phyloP scores from a whole-genome alignment of 1,140 invertebrate species.

The Drosophila leontia region DNA sequence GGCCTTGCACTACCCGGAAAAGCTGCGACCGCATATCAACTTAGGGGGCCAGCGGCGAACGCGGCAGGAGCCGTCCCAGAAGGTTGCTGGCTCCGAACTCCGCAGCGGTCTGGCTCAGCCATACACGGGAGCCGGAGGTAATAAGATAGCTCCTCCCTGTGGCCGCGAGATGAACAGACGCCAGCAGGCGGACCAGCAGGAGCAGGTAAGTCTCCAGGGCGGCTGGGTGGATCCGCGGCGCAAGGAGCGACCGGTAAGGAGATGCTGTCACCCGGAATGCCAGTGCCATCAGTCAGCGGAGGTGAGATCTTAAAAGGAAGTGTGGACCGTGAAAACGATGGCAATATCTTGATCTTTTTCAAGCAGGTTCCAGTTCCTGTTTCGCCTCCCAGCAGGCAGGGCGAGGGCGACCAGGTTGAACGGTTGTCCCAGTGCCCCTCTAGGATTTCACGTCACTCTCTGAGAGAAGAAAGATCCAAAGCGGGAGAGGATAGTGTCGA shows the following conservation, averaged over 20 bases:
- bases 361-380: background rate
- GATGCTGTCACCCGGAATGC: conserved; percentile 11
- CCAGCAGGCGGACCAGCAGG: background rate
- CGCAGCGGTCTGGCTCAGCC: conserved; percentile 34
- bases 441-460: background rate
- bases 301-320: background rate
- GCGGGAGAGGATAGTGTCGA: background rate
- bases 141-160: background rate
- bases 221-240: conserved; percentile 22
- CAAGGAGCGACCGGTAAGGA: background rate
- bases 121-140: background rate
- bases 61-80: background rate
- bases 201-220: conserved; percentile 16
- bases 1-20: conserved; percentile 30
- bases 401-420: conserved; percentile 3
- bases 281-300: background rate
- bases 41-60: background rate
- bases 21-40: conserved; percentile 12
- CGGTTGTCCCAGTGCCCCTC: conserved; percentile 5
- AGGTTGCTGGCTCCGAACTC: background rate
- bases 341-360: background rate
- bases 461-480: background rate
- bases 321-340: too few species aligned
- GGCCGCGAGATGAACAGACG: background rate
- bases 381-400: background rate